Evolutionary conservation across 2,888 invertebrate species (phyloP).

Genomic region (Amiota mariae): DNA sequence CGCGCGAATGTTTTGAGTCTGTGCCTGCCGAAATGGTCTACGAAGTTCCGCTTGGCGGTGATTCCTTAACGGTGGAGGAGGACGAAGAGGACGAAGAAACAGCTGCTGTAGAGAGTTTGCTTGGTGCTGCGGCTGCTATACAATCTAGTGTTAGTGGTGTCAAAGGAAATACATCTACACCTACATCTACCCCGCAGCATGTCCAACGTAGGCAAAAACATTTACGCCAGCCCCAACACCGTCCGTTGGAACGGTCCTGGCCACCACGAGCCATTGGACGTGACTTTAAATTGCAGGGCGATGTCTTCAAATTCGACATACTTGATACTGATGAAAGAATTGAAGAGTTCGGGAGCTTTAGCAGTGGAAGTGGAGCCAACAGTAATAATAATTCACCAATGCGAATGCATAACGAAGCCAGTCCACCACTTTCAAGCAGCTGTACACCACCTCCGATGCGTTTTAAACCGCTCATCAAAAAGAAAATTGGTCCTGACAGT

Average conservation of each 20-base stretch:
- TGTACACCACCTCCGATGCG: conserved; percentile 70
- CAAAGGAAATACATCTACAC: conserved; percentile 22
- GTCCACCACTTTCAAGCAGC: conserved; percentile 39
- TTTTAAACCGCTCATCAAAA: conserved; percentile 77
- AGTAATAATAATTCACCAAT: conserved; percentile 66
- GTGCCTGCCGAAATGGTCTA: conserved; percentile 71
- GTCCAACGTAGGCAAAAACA: conserved; percentile 55
- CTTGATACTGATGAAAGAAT: conserved; percentile 84
- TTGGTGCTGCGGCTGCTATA: conserved; percentile 70
- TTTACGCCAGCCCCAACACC: conserved; percentile 75
- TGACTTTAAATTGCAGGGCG: conserved; percentile 78
- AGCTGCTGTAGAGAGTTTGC: conserved; percentile 66
- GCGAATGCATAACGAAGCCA: conserved; percentile 48
- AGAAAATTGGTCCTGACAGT: conserved; percentile 83
- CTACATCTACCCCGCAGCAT: conserved; percentile 32
- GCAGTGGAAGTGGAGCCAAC: conserved; percentile 69
- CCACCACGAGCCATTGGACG: conserved; percentile 78
- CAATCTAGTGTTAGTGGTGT: conserved; percentile 51
- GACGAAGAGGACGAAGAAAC: conserved; percentile 60
- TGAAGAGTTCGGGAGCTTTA: conserved; percentile 69
- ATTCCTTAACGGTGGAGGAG: conserved; percentile 52
- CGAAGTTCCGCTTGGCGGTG: conserved; percentile 49
- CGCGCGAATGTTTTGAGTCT: conserved; percentile 72
- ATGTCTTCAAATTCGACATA: conserved; percentile 88
- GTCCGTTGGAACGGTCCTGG: conserved; percentile 83